A percentile compares a stretch with the other conserved stretches of the same genome.
phyloP scores from a whole-genome alignment of 1,140 invertebrate species.

The Lordiphosa stackelbergi region DNA sequence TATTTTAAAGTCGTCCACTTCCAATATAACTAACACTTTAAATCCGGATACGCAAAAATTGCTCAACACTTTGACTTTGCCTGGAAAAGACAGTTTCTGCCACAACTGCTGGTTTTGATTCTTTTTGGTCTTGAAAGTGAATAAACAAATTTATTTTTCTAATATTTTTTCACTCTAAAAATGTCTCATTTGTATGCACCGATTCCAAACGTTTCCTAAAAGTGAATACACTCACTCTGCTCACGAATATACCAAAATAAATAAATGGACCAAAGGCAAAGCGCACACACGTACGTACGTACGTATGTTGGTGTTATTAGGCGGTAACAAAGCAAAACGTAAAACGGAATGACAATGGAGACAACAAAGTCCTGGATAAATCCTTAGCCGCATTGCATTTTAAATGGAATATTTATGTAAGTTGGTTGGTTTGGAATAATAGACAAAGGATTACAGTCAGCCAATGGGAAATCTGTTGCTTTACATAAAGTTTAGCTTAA shows the following conservation, averaged over 20 bases:
- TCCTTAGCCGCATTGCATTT: slow-evolving; percentile 55
- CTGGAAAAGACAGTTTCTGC: too few species aligned
- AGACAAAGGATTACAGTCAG: slow-evolving; percentile 65
- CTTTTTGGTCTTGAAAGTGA: too few species aligned
- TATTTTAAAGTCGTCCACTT: too few species aligned
- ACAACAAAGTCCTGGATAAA: slow-evolving; percentile 20
- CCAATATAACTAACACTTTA: too few species aligned
- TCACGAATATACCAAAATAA: slow-evolving; percentile 33
- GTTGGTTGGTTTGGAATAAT: slow-evolving; percentile 57
- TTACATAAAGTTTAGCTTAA: slow-evolving; percentile 70
- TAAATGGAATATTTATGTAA: slow-evolving; percentile 74
- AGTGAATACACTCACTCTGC: slow-evolving; percentile 22
- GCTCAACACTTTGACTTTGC: too few species aligned
- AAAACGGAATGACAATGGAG: slow-evolving; percentile 34
- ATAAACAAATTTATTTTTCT: too few species aligned
- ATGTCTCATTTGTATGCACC: too few species aligned
- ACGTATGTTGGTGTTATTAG: slow-evolving; percentile 31
- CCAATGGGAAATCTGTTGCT: slow-evolving; percentile 53
- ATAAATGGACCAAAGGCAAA: slow-evolving; percentile 55
- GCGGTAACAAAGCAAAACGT: slow-evolving; percentile 18
- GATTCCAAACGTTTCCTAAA: too few species aligned
- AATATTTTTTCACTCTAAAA: too few species aligned
- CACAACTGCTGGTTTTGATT: too few species aligned
- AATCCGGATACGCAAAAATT: too few species aligned
- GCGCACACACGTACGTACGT: neutral